A percentile compares a stretch with the other conserved stretches of the same genome.
These are phyloP conservation scores for Entomobrya proxima DNA, from an alignment of 2,888 invertebrate species.

Conservation along the genomic window DNA sequence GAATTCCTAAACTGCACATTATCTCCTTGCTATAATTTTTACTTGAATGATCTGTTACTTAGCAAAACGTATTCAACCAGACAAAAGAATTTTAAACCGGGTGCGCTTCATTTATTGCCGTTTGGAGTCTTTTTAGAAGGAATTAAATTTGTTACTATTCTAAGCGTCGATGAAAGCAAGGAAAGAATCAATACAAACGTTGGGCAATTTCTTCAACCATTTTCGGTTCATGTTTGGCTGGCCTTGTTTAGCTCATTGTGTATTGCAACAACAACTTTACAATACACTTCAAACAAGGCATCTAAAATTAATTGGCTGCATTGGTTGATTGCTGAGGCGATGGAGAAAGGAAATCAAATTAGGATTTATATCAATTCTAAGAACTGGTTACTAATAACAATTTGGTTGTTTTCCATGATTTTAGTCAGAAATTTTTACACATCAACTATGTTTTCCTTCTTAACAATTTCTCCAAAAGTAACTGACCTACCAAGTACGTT, in stretches of 20 bases:
- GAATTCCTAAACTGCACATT: neutral
- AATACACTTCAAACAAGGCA: too few relatives aligned
- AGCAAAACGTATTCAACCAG: too few relatives aligned
- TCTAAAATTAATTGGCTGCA: too few relatives aligned
- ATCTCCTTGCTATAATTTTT: too few relatives aligned
- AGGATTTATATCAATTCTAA: too few relatives aligned
- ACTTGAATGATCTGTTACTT: too few relatives aligned
- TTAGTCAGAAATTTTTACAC: neutral
- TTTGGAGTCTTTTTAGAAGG: neutral
- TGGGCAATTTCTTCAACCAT: neutral
- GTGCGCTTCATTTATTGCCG: too few relatives aligned
- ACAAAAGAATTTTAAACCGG: too few relatives aligned
- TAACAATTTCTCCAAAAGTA: neutral
- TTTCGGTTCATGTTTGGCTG: neutral
- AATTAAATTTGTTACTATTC: neutral
- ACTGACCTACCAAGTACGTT: neutral
- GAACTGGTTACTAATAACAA: neutral
- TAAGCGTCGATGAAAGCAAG: neutral
- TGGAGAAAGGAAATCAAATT: neutral
- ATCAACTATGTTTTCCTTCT: neutral
- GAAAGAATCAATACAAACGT: neutral
- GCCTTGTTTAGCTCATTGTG: too few relatives aligned
- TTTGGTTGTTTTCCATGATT: neutral
- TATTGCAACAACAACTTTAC: neutral
- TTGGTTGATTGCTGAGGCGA: neutral